A percentile compares a stretch with the other conserved stretches of the same genome.
These are phyloP conservation scores for Dryomyza anilis DNA, from an alignment of 2,888 invertebrate genomes.

Conservation along the genomic window DNA sequence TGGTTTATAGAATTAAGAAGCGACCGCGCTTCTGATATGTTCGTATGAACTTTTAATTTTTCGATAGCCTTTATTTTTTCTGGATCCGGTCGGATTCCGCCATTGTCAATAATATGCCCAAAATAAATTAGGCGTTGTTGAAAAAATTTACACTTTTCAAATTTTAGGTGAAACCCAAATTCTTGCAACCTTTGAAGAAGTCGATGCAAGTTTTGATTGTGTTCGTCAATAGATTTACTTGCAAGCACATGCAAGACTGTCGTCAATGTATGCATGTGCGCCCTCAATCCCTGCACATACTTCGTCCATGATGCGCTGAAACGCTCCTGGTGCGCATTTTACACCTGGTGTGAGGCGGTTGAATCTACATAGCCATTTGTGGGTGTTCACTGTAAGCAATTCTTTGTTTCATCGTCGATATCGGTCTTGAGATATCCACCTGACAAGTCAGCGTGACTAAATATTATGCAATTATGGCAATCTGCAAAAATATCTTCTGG, in stretches of 20 bases:
- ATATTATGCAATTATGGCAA: slow-evolving; percentile 22
- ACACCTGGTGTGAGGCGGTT: slow-evolving; percentile 34
- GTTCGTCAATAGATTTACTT: no score
- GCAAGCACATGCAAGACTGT: slow-evolving; percentile 30
- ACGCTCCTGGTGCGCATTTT: slow-evolving; percentile 36
- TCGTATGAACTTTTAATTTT: slow-evolving; percentile 1
- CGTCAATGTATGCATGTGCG: slow-evolving; percentile 30
- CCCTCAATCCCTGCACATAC: slow-evolving; percentile 28
- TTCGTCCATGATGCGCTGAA: slow-evolving; percentile 33
- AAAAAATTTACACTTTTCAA: slow-evolving; percentile 32
- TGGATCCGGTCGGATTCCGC: slow-evolving; percentile 14
- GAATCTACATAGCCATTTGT: slow-evolving; percentile 30
- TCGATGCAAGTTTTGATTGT: no score
- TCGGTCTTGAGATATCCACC: slow-evolving; percentile 38
- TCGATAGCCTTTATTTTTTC: neutral
- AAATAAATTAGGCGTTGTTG: slow-evolving; percentile 22
- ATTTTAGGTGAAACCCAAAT: slow-evolving; percentile 26
- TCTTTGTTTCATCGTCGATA: slow-evolving; percentile 33
- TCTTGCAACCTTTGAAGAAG: no score
- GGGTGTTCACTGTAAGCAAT: slow-evolving; percentile 34
- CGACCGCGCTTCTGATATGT: slow-evolving; percentile 20
- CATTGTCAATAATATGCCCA: slow-evolving; percentile 21
- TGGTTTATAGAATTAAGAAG: slow-evolving; percentile 31
- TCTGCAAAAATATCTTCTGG: slow-evolving; percentile 36
- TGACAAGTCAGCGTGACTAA: slow-evolving; percentile 33